A percentile compares a stretch with the other conserved stretches of the same genome.
Evolutionary conservation across 1,140 invertebrate species (phyloP).

Genomic region (Portunus trituberculatus): DNA sequence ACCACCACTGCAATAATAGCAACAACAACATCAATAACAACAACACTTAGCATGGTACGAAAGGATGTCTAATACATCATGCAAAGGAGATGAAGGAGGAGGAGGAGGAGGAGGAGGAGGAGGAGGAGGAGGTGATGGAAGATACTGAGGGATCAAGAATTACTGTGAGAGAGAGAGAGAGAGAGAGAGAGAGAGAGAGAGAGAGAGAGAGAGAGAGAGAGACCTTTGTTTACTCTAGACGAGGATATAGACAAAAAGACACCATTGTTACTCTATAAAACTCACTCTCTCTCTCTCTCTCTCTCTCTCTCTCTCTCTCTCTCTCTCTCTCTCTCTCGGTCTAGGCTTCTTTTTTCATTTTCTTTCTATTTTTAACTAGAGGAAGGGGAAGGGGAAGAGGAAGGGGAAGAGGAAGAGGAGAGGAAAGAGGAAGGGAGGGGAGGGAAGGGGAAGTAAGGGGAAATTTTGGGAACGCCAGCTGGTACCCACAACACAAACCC

Average conservation of each 20-base stretch:
- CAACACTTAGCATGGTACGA: no score
- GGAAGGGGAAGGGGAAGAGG: no score
- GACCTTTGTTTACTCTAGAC: no score
- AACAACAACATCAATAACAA: no score
- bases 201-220: slow-evolving; percentile 31
- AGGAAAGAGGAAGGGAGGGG: neutral
- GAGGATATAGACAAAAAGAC: no score
- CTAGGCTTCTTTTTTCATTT: no score
- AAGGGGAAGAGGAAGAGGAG: neutral
- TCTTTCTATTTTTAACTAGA: no score
- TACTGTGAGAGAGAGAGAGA: slow-evolving; percentile 4
- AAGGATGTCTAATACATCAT: no score
- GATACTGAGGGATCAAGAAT: neutral
- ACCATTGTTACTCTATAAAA: neutral
- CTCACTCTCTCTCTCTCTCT: neutral
- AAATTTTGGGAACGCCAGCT: neutral
- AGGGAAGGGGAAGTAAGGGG: neutral
- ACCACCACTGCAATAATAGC: no score
- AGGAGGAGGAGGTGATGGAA: neutral
- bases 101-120: no score
- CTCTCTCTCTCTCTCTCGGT: no score
- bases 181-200: slow-evolving; percentile 36
- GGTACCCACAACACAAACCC: neutral
- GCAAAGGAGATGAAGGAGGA: no score
- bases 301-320: neutral